Evolutionary conservation across 2,113 vertebrate genomes (phyloP).

Genomic region (Heterotis niloticus): DNA sequence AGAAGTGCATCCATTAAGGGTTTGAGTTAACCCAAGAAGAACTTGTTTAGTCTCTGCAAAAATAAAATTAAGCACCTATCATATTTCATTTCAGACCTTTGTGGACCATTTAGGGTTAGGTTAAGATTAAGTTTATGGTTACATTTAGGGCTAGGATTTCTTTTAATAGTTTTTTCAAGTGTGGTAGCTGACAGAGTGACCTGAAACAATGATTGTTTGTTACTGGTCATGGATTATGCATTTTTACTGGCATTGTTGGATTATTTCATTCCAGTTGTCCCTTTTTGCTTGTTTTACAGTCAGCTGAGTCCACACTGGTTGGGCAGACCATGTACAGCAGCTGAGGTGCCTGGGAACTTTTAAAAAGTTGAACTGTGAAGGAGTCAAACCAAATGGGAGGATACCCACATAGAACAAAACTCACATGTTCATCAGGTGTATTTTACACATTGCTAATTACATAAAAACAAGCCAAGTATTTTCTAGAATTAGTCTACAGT

Average conservation of each 20-base stretch:
- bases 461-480: too few relatives aligned
- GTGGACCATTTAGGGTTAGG: not conserved
- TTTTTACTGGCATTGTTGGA: not conserved
- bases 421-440: not conserved
- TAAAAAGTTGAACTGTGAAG: not conserved
- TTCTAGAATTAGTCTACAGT: too few relatives aligned
- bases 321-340: not conserved
- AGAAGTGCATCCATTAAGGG: not conserved
- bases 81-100: not conserved
- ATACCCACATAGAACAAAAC: not conserved
- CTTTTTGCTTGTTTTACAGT: conserved; percentile 24
- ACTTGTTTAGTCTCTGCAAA: not conserved
- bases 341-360: not conserved
- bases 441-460: too few relatives aligned
- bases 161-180: not conserved
- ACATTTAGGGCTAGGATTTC: not conserved
- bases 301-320: conserved; percentile 30
- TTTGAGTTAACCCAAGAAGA: not conserved
- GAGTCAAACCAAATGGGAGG: not conserved
- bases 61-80: not conserved
- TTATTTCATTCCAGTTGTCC: conserved; percentile 29
- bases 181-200: not conserved
- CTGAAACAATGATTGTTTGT: not conserved
- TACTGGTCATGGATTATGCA: not conserved
- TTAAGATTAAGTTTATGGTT: not conserved